phyloP scores from a whole-genome alignment of 2,797 vertebrate genomes.

The Enteromius fasciolatus region DNA sequence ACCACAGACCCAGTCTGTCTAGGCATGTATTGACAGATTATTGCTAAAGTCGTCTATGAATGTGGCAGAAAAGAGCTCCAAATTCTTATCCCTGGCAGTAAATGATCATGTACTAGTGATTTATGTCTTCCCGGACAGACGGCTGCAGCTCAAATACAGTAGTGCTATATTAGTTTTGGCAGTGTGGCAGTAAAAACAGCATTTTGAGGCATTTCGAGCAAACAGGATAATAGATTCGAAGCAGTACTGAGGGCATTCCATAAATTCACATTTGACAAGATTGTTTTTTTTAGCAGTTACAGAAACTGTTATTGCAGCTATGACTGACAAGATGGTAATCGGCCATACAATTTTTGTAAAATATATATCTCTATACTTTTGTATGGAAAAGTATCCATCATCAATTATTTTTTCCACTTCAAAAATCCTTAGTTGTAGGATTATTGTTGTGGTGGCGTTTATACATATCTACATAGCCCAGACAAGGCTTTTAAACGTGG shows the following conservation, averaged over 20 bases:
- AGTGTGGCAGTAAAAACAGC: constrained; percentile 27
- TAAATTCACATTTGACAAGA: constrained; percentile 70
- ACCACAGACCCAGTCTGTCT: constrained; percentile 5
- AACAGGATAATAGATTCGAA: constrained; percentile 43
- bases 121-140: background rate
- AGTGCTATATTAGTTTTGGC: constrained; percentile 36
- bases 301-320: constrained; percentile 78
- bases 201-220: constrained; percentile 42
- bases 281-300: constrained; percentile 78
- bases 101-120: background rate
- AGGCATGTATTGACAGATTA: constrained; percentile 6
- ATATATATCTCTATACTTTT: constrained; percentile 84
- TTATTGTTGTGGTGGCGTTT: constrained; percentile 71
- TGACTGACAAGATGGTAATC: constrained; percentile 74
- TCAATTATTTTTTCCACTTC: constrained; percentile 63
- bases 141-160: constrained; percentile 4
- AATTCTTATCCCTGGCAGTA: constrained; percentile 7
- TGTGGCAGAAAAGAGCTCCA: constrained; percentile 14
- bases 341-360: constrained; percentile 76
- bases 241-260: constrained; percentile 65
- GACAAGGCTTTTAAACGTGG: constrained; percentile 89
- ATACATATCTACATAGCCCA: constrained; percentile 85
- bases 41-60: constrained; percentile 21
- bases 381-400: constrained; percentile 76
- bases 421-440: constrained; percentile 72